Conservation (phyloP, 2,888 invertebrate genomes). For the Saturnia japonica region DNA sequence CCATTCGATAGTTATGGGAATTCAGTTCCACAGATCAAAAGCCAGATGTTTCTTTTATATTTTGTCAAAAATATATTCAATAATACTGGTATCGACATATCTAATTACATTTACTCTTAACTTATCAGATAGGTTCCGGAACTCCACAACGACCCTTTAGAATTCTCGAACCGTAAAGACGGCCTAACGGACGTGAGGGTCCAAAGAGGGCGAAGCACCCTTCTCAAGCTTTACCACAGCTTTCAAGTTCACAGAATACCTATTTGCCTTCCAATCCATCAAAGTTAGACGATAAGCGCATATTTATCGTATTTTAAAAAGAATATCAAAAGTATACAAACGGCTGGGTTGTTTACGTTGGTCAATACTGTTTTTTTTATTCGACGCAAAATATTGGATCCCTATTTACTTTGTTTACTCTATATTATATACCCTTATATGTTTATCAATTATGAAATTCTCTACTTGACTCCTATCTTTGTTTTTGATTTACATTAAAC, state of each 20-base stretch:
- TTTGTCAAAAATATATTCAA: conserved; percentile 11
- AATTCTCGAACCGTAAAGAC: conserved; percentile 20
- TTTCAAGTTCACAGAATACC: conserved; percentile 50
- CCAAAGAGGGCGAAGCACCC: conserved; percentile 42
- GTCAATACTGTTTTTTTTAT: neutral
- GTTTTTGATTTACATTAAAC: neutral
- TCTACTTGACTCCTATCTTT: neutral
- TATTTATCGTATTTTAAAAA: conserved; percentile 13
- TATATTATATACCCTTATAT: neutral
- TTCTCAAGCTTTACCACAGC: conserved; percentile 45
- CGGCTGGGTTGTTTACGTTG: neutral
- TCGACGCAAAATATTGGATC: neutral
- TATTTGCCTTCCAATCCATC: conserved; percentile 55
- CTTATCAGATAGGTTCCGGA: conserved; percentile 4
- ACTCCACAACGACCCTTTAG: conserved; percentile 17
- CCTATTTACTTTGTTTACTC: neutral
- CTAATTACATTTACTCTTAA: conserved; percentile 17
- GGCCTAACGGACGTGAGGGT: conserved; percentile 38
- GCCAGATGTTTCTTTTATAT: neutral
- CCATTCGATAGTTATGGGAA: too few relatives aligned
- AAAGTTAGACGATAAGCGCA: conserved; percentile 42
- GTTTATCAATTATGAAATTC: neutral
- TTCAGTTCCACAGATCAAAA: neutral
- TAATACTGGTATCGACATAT: neutral
- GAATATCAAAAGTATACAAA: conserved; percentile 1